Base-by-base conservation (phyloP, 1,140 invertebrate genomes). In the Protaetia brevitarsis region DNA sequence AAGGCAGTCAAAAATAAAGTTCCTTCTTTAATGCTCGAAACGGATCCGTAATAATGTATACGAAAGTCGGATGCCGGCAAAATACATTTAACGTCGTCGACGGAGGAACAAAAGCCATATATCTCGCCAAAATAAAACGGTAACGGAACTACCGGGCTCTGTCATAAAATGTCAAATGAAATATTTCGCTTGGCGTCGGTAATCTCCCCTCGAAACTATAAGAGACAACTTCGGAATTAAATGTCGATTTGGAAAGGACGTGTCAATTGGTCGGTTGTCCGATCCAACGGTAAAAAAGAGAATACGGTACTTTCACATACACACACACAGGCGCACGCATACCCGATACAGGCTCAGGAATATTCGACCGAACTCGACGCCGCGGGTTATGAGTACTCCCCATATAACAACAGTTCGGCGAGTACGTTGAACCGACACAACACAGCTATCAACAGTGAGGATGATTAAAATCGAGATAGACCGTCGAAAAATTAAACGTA, bases 91-190 rank as follows among this genome's bases (percentile, higher is more conserved):
- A 4, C 41, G 41, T 45, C 23, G 19, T 13, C 5, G 13, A 13
- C 3, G 16, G 10, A 21, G 41, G 41, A 51, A 21, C 41, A 45
- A 45, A 45, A 45, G 41, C 7, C 26, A 10, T 51, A 51, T 51
- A 51, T 23, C 16, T 51, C 26, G 2, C 16, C 6, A 19, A 51
- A 51, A 51, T 51, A 51, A 51, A 51, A 51, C 16, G 41, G 41
- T 51, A 13, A 5, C 41, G 41, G 16, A 26, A 51, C 16, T 23
- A n/a, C n/a, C n/a, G 16, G 26, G 26, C 26, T 51, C 41, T 51
- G 26, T 51, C 41, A 51, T 51, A 51, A 51, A 51, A 51, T 51
- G 41, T 51, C 41, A 51, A 51, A 23, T 51, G 41, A 51, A 51
- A 19, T 51, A 51, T 19, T 51, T 51, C 41, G 41, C 5, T 51